Evolutionary conservation across 2,797 vertebrate genomes (phyloP), one percentile per base, ranked within the genome.

Genomic region (Hemitrygon akajei): DNA sequence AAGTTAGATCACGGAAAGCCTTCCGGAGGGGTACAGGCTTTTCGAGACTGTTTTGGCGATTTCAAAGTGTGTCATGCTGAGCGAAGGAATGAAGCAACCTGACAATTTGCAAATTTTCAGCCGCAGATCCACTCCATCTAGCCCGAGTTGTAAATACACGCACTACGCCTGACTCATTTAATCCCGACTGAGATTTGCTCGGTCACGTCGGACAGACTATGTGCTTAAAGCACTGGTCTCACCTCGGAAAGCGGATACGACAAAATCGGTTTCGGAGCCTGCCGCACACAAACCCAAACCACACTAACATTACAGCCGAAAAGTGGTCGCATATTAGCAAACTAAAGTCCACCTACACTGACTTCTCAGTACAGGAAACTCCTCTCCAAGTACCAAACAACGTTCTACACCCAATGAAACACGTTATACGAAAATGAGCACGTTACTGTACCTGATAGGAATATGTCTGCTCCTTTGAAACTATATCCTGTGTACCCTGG

Each of bases 361-460:
- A 11, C 56, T 5, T 5, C 14, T 22, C 60, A 20, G 34, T 40
- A 40, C 79, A 22, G 60, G 82, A 30, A 47, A 58, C 30, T 16
- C 30, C 27, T 63, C 30, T 63, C 14, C n/a, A 20, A 14, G 12
- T 30, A 12, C 1, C 40, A 0, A 56, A 56, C 20, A 60, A 27
- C 56, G 80, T 58, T 84, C 22, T 12, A 58, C 56, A 12, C 27
- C 3, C 2, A 60, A 66, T 11, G 34, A n/a, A 89, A 7, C 34
- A 34, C n/a, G 16, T 18, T 34, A 5, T 30, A 63, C 18, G 3
- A 63, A 60, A 60, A 60, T 60, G 56, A 60, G 18, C n/a, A 73
- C 34, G 60, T 96, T 97, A 98, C n/a, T n/a, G n/a, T n/a, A n/a
- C 97, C 97, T 98, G 96, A 94, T 97, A 97, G 96, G 97, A 98